phyloP scores from a whole-genome alignment of 2,888 invertebrate species.

The Acanthosepion esculentum region DNA sequence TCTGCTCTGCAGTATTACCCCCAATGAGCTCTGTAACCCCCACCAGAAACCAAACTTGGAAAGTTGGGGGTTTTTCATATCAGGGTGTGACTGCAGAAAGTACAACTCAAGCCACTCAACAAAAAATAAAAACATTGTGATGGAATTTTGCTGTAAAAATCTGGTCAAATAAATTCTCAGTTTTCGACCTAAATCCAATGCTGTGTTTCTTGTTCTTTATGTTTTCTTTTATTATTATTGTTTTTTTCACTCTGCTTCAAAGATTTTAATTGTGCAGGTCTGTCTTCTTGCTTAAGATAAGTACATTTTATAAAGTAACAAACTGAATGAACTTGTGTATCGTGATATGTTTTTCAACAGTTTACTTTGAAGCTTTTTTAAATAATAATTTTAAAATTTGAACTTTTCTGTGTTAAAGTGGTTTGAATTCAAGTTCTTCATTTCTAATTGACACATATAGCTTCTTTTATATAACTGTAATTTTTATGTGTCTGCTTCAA shows the following conservation, averaged over 20 bases:
- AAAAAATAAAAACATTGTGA: background rate
- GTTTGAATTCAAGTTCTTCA: too few relatives aligned
- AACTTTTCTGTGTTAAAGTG: too few relatives aligned
- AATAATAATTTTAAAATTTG: too few relatives aligned
- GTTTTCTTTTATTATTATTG: background rate
- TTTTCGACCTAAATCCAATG: background rate
- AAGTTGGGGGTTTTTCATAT: background rate
- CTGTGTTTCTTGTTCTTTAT: background rate
- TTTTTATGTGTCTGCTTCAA: too few relatives aligned
- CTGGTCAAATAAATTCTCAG: conserved; percentile 33
- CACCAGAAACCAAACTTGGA: background rate
- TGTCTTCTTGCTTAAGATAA: background rate
- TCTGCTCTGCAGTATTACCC: background rate
- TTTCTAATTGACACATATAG: too few relatives aligned
- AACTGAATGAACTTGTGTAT: background rate
- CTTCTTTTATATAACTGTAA: too few relatives aligned
- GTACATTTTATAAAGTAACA: background rate
- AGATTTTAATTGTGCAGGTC: background rate
- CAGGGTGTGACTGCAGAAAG: background rate
- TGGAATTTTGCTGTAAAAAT: conserved; percentile 2
- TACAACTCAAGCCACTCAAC: background rate
- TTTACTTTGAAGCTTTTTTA: too few relatives aligned
- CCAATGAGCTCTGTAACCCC: background rate
- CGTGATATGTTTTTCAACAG: too few relatives aligned
- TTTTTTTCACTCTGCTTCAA: background rate